Conservation (phyloP, 2,797 vertebrate genomes). For the Peromyscus aztecus region DNA sequence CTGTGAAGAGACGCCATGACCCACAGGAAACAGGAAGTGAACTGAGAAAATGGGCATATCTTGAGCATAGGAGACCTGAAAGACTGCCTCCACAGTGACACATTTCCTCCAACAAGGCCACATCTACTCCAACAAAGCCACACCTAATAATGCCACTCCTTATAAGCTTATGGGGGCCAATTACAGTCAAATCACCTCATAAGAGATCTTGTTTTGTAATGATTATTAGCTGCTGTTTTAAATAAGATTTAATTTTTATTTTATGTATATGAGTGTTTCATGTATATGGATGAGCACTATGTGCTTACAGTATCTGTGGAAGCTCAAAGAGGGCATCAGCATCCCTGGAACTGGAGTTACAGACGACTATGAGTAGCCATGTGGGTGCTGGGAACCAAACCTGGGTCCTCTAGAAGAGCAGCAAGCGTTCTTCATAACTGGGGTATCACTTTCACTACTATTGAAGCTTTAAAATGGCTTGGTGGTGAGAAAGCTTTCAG, state of each 20-base stretch:
- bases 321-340: neutral
- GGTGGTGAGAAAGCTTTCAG: neutral
- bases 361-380: neutral
- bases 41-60: neutral
- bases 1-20: neutral
- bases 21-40: neutral
- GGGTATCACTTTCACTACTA: neutral
- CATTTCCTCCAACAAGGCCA: neutral
- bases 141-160: neutral
- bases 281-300: neutral
- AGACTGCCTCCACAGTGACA: neutral
- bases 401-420: neutral
- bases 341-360: neutral
- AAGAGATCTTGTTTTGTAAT: neutral
- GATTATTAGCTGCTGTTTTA: neutral
- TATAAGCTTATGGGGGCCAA: neutral
- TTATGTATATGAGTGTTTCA: neutral
- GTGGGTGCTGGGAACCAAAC: neutral
- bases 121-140: neutral
- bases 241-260: neutral
- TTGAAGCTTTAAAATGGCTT: neutral
- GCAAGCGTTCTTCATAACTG: neutral
- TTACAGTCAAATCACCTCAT: neutral
- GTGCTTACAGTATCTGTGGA: neutral
- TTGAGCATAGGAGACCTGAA: neutral